A percentile compares a stretch with the other conserved stretches of the same genome.
Conservation (phyloP, 2,797 vertebrate species). For the Ptychadena robeensis region DNA sequence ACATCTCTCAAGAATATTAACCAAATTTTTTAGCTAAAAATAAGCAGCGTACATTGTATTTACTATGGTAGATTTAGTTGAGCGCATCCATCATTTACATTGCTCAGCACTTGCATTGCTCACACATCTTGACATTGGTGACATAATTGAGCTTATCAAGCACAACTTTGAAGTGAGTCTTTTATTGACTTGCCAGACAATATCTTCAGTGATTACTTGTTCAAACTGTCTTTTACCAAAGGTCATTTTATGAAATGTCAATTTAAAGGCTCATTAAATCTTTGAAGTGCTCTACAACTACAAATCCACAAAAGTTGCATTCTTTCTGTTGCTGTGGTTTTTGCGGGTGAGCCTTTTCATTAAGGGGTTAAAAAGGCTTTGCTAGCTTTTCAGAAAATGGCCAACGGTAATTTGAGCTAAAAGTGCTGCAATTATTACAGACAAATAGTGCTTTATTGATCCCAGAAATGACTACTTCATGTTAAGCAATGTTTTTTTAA, state of each 20-base stretch:
- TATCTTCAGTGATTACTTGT: slow-evolving; percentile 46
- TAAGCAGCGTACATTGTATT: background rate
- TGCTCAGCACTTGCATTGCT: slow-evolving; percentile 9
- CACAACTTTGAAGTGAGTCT: background rate
- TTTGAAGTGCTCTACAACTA: slow-evolving; percentile 26
- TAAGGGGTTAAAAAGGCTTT: background rate
- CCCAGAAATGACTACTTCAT: background rate
- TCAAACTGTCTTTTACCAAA: slow-evolving; percentile 39
- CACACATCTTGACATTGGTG: slow-evolving; percentile 24
- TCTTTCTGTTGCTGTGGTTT: slow-evolving; percentile 13
- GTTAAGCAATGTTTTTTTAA: background rate
- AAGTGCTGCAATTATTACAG: background rate
- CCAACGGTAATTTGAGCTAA: background rate
- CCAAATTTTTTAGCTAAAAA: background rate
- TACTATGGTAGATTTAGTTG: slow-evolving; percentile 20
- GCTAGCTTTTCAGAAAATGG: background rate
- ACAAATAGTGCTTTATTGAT: background rate
- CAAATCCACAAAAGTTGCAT: background rate
- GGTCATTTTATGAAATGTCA: slow-evolving; percentile 34
- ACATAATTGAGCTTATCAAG: slow-evolving; percentile 41
- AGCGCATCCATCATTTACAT: slow-evolving; percentile 18
- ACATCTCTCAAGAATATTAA: too few relatives aligned
- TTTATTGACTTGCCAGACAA: slow-evolving; percentile 53
- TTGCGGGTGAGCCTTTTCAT: background rate
- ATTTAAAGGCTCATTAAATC: slow-evolving; percentile 34